Conservation (phyloP, 2,113 vertebrate species). For the Corvus cornix region DNA sequence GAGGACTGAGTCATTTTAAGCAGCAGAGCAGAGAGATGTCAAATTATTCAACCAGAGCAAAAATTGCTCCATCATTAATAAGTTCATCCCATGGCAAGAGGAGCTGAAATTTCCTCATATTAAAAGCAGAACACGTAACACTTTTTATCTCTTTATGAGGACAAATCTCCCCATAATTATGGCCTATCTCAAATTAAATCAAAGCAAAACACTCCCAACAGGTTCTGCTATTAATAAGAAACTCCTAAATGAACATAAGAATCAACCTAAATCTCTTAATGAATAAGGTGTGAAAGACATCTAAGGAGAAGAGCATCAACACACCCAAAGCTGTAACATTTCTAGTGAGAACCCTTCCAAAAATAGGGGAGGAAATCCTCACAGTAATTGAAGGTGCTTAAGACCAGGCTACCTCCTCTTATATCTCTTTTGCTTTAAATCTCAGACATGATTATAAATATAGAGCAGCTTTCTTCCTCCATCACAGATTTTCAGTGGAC, state of each 20-base stretch:
- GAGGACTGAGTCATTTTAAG: neutral
- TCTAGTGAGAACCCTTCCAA: neutral
- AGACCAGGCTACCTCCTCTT: neutral
- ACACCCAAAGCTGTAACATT: neutral
- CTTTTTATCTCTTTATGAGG: neutral
- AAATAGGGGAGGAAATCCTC: neutral
- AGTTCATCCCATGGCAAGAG: neutral
- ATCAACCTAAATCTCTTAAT: neutral
- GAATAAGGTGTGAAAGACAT: neutral
- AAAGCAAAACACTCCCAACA: neutral
- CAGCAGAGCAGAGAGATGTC: constrained; percentile 1
- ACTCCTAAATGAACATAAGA: neutral
- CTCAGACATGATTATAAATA: neutral
- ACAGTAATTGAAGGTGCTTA: neutral
- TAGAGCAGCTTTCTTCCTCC: neutral
- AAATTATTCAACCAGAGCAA: constrained; percentile 34
- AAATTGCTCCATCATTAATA: constrained; percentile 18
- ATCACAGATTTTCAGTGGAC: neutral
- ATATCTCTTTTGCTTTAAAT: neutral
- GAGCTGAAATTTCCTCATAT: neutral
- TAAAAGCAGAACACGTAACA: neutral
- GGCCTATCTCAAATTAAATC: constrained; percentile 14
- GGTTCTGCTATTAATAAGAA: neutral
- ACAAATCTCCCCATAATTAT: neutral
- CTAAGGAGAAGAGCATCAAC: neutral